Evolutionary conservation across 2,888 invertebrate species (phyloP).

Genomic region (Eilema caniola): DNA sequence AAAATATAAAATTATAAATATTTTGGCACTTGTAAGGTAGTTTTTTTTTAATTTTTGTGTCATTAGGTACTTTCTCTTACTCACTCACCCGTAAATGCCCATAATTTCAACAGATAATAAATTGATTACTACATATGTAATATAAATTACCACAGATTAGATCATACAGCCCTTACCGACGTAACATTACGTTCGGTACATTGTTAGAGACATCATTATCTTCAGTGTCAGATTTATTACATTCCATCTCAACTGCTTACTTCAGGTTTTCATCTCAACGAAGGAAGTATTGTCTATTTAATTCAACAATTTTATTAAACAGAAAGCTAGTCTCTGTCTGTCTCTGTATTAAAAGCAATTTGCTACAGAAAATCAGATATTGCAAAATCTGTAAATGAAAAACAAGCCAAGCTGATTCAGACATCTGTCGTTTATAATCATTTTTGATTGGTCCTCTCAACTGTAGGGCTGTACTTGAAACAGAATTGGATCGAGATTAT

Average conservation of each 20-base stretch:
- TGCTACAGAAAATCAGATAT: background rate
- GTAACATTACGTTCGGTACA: background rate
- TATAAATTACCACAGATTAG: too few species aligned
- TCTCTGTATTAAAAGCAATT: background rate
- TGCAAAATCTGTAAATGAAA: background rate
- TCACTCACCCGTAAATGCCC: too few species aligned
- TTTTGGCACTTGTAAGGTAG: too few species aligned
- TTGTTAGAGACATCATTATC: background rate
- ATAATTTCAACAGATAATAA: background rate
- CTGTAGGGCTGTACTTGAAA: constrained; percentile 56
- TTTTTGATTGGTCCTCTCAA: constrained; percentile 61
- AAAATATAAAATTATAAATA: too few species aligned
- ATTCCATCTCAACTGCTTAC: background rate
- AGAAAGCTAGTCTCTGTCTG: background rate
- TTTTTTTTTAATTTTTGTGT: too few species aligned
- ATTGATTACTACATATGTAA: too few species aligned
- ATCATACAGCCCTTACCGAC: too few species aligned
- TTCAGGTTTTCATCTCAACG: background rate
- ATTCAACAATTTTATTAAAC: background rate
- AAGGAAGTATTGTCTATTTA: background rate
- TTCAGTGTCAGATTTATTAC: background rate
- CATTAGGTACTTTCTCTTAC: too few species aligned
- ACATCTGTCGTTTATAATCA: constrained; percentile 57
- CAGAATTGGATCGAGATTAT: constrained; percentile 65
- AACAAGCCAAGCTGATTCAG: constrained; percentile 4